phyloP scores from a whole-genome alignment of 2,888 invertebrate species.

The Fragum sueziense region DNA sequence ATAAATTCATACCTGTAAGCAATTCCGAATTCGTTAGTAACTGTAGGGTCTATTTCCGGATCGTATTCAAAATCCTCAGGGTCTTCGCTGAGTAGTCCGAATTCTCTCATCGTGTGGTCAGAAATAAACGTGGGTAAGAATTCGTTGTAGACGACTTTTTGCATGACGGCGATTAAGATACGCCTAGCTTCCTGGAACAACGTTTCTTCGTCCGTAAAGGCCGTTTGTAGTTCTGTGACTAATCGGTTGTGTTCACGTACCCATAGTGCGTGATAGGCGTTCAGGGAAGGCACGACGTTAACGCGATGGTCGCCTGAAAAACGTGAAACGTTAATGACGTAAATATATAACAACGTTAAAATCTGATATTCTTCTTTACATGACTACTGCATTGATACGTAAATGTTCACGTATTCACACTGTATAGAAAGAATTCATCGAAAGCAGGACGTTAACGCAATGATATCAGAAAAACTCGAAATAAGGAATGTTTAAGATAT shows the following conservation, averaged over 20 bases:
- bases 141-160: conserved; percentile 36
- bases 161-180: conserved; percentile 28
- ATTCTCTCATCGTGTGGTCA: background rate
- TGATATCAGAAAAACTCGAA: no score
- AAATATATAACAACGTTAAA: no score
- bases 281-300: conserved; percentile 63
- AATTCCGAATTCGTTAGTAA: conserved; percentile 32
- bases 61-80: background rate
- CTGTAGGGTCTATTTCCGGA: background rate
- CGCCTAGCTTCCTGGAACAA: conserved; percentile 21
- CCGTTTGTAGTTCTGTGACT: conserved; percentile 34
- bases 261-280: conserved; percentile 61
- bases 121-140: conserved; percentile 28
- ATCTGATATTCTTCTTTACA: no score
- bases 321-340: no score
- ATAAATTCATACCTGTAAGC: conserved; percentile 26
- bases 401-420: no score
- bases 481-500: no score
- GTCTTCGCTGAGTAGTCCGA: background rate
- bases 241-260: conserved; percentile 65
- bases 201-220: conserved; percentile 29
- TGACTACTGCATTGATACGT: no score
- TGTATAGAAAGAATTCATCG: no score
- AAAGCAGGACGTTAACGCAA: no score
- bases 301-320: conserved; percentile 68